Conservation (phyloP, 2,797 vertebrate species). For the Cynodonichthys magdalenae region DNA sequence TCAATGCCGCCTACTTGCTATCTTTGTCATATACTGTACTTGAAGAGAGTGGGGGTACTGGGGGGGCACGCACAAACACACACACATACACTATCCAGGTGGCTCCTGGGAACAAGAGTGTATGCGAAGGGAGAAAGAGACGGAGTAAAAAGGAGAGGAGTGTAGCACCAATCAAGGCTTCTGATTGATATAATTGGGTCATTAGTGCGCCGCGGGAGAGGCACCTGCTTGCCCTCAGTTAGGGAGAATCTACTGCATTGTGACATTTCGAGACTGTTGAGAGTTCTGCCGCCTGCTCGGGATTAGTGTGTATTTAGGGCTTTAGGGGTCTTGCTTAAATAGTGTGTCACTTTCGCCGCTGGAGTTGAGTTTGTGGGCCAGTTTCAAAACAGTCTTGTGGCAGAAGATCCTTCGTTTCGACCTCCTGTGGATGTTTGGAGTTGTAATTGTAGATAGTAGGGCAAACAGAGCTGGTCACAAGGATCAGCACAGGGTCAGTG, state of each 20-base stretch:
- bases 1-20: slow-evolving; percentile 44
- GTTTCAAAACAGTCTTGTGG: slow-evolving; percentile 8
- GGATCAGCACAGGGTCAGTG: neutral
- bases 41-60: slow-evolving; percentile 35
- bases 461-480: slow-evolving; percentile 12
- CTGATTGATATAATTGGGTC: slow-evolving; percentile 86
- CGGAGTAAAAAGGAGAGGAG: slow-evolving; percentile 61
- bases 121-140: slow-evolving; percentile 48
- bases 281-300: slow-evolving; percentile 65
- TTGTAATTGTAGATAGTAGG: neutral
- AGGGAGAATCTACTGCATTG: slow-evolving; percentile 75
- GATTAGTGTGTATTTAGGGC: slow-evolving; percentile 71
- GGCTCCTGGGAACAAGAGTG: slow-evolving; percentile 59
- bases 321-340: slow-evolving; percentile 63
- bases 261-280: slow-evolving; percentile 74
- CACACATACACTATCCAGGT: slow-evolving; percentile 69
- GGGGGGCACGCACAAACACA: neutral
- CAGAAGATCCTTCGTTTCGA: neutral
- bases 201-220: slow-evolving; percentile 81
- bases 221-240: slow-evolving; percentile 77
- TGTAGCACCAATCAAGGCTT: slow-evolving; percentile 80
- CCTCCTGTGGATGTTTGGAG: neutral
- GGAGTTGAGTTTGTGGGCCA: slow-evolving; percentile 28
- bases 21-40: slow-evolving; percentile 63
- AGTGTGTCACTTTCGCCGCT: slow-evolving; percentile 46